Evolutionary conservation across 2,888 invertebrate species (phyloP).

Genomic region (Calameuta idolon): DNA sequence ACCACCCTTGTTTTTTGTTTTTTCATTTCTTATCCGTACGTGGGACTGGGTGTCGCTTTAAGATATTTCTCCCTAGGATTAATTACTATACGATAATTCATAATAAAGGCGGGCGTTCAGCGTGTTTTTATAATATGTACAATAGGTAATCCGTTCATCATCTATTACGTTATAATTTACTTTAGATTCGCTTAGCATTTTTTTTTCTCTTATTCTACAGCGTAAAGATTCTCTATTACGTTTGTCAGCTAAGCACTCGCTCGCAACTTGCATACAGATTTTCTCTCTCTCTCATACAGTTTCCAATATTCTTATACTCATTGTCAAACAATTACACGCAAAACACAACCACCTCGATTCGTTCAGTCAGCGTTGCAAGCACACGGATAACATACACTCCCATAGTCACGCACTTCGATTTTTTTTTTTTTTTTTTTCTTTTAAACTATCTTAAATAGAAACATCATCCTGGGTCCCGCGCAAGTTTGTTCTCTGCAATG

Average conservation of each 20-base stretch:
- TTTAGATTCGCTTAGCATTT: slow-evolving; percentile 13
- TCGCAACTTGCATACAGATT: slow-evolving; percentile 4
- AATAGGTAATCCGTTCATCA: slow-evolving; percentile 41
- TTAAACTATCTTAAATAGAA: slow-evolving; percentile 27
- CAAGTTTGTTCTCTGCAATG: slow-evolving; percentile 48
- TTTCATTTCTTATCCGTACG: slow-evolving; percentile 30
- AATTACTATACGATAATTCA: slow-evolving; percentile 25
- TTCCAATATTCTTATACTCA: neutral
- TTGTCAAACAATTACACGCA: slow-evolving; percentile 21
- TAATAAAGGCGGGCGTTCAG: slow-evolving; percentile 49
- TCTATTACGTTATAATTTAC: slow-evolving; percentile 12
- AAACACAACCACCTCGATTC: slow-evolving; percentile 14
- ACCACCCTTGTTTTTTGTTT: slow-evolving; percentile 20
- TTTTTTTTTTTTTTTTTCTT: slow-evolving; percentile 11
- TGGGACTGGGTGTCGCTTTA: slow-evolving; percentile 23
- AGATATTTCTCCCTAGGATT: slow-evolving; percentile 19
- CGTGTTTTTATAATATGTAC: slow-evolving; percentile 45
- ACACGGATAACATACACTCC: neutral
- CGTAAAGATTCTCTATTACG: neutral
- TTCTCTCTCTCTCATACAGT: slow-evolving; percentile 17
- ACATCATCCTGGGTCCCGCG: slow-evolving; percentile 58
- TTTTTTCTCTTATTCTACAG: slow-evolving; percentile 10
- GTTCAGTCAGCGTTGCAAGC: slow-evolving; percentile 14
- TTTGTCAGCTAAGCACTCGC: no score
- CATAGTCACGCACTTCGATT: slow-evolving; percentile 4